phyloP scores from a whole-genome alignment of 1,140 invertebrate species.

The Agrilus planipennis region DNA sequence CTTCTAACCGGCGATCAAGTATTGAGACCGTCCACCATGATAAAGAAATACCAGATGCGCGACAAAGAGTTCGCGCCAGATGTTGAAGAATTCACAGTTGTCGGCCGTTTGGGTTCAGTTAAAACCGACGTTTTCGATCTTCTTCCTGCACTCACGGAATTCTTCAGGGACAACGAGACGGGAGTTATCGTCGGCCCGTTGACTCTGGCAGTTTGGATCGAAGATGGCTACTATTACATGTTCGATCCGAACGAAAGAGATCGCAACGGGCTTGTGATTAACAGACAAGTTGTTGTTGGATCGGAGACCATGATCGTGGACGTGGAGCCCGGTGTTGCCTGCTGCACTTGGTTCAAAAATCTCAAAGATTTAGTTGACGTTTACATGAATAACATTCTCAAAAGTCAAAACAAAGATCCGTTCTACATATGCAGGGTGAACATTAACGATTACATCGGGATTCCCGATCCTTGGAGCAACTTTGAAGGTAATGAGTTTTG shows the following conservation, averaged over 20 bases:
- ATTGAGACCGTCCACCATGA: slow-evolving; percentile 9
- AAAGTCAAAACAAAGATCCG: slow-evolving; percentile 31
- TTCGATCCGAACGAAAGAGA: slow-evolving; percentile 28
- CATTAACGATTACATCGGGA: slow-evolving; percentile 31
- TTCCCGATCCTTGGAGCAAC: slow-evolving; percentile 37
- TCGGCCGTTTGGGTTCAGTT: slow-evolving; percentile 22
- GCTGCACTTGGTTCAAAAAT: slow-evolving; percentile 23
- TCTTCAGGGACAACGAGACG: slow-evolving; percentile 21
- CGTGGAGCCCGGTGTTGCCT: slow-evolving; percentile 19
- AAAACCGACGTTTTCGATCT: slow-evolving; percentile 23
- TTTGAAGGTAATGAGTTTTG: slow-evolving; percentile 31
- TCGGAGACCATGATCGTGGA: slow-evolving; percentile 10
- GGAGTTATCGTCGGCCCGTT: slow-evolving; percentile 26
- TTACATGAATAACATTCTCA: slow-evolving; percentile 32
- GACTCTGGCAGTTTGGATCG: slow-evolving; percentile 23
- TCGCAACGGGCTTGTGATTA: slow-evolving; percentile 14
- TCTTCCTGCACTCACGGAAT: slow-evolving; percentile 21
- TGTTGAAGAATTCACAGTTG: slow-evolving; percentile 9
- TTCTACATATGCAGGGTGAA: slow-evolving; percentile 37
- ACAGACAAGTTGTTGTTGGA: slow-evolving; percentile 10
- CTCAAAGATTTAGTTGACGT: slow-evolving; percentile 23
- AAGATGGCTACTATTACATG: slow-evolving; percentile 23
- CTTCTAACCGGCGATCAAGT: not conserved
- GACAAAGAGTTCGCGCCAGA: slow-evolving; percentile 19
- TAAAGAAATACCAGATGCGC: slow-evolving; percentile 14